These are phyloP conservation scores for Anguilla megastoma DNA, from an alignment of 2,797 vertebrate species.

Conservation along the genomic window DNA sequence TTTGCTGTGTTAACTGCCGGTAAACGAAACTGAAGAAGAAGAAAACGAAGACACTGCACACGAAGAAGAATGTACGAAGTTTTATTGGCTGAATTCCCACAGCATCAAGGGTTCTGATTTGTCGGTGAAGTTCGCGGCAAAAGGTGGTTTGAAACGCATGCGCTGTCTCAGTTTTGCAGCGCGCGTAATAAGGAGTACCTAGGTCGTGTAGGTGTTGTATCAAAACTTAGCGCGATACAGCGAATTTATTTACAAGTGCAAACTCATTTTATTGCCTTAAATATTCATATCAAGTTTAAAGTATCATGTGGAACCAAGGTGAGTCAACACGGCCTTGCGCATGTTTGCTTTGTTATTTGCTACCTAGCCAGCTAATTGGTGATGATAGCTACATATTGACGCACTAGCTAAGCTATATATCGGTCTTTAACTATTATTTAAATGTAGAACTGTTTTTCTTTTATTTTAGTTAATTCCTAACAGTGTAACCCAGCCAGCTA, in stretches of 20 bases:
- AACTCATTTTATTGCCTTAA: neutral
- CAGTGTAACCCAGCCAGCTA: neutral
- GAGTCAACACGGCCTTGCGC: constrained; percentile 36
- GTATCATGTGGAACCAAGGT: constrained; percentile 79
- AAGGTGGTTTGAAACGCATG: constrained; percentile 56
- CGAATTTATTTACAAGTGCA: neutral
- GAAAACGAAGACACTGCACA: too few relatives aligned
- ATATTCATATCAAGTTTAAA: neutral
- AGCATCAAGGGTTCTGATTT: constrained; percentile 25
- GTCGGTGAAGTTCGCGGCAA: constrained; percentile 61
- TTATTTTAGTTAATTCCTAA: neutral
- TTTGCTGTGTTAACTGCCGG: too few relatives aligned
- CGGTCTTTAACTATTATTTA: neutral
- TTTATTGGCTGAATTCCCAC: constrained; percentile 3
- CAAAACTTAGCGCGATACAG: neutral
- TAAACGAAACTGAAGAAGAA: too few relatives aligned
- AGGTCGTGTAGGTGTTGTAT: neutral
- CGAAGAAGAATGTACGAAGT: neutral
- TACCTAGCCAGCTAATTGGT: neutral
- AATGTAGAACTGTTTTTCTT: neutral
- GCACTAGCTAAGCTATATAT: neutral
- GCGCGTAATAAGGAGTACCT: constrained; percentile 56
- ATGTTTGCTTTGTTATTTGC: neutral
- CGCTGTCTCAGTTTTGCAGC: constrained; percentile 48
- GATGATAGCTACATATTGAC: neutral